These are phyloP conservation scores for Thamnophis elegans DNA, from an alignment of 2,797 vertebrate genomes.

Conservation along the genomic window DNA sequence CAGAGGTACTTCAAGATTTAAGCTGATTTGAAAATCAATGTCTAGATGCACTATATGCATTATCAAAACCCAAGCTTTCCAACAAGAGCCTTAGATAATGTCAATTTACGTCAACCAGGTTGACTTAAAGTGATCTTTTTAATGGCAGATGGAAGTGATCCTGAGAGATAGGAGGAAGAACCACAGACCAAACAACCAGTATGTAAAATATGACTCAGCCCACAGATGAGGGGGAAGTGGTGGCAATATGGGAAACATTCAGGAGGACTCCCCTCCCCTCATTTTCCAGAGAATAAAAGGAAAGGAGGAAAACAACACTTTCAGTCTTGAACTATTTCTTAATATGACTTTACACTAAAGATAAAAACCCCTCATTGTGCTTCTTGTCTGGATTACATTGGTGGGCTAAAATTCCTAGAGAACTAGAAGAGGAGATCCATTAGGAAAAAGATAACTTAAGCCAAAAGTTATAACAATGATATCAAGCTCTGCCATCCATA, in stretches of 20 bases:
- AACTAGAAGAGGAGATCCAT: neutral
- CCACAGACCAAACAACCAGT: neutral
- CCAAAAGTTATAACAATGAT: neutral
- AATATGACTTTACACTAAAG: neutral
- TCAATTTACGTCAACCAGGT: neutral
- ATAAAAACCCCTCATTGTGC: neutral
- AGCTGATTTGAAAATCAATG: neutral
- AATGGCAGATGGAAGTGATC: neutral
- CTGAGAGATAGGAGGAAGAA: neutral
- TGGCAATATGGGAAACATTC: neutral
- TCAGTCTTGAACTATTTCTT: neutral
- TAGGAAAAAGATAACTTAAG: neutral
- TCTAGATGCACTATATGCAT: neutral
- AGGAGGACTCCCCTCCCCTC: neutral
- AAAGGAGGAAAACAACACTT: neutral
- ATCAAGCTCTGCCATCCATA: neutral
- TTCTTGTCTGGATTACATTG: neutral
- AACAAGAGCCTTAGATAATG: neutral
- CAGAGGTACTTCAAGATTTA: neutral
- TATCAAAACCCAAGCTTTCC: neutral
- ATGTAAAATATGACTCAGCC: neutral
- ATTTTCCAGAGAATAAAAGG: neutral
- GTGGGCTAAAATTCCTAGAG: neutral
- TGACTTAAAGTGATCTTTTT: neutral
- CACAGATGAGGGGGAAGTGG: neutral